Base-by-base conservation (phyloP, 2,888 invertebrate genomes). In the Pollenia labialis region DNA sequence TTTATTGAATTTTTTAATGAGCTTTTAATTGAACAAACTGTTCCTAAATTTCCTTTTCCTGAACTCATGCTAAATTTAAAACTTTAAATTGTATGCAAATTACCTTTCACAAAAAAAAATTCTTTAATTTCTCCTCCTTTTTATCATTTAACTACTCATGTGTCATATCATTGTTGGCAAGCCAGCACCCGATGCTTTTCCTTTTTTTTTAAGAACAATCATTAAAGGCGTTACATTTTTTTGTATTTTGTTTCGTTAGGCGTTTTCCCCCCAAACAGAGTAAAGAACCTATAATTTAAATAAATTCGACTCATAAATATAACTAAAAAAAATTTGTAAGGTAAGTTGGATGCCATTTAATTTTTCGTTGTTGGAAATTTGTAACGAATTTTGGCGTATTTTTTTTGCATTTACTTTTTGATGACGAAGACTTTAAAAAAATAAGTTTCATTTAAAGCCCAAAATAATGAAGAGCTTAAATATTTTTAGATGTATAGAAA, bases 201-300 rank as follows among this genome's bases (percentile, higher is more conserved):
- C 12, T 8, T 60, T 60, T 42, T 10, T 32, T 32, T 32, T 48
- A 66, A 76, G 62, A 52, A 69, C 76, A 56, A 69, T 48, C 69
- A 80, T 81, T 81, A 66, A 60, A 66, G 69, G 58, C 80, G 48
- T 82, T 83, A 52, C 66, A 18, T 44, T 42, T 75, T 23, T 7
- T 58, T 32, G 14, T 23, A 40, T 32, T 6, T 32, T 32, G n/a
- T 40, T 12, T 4, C 9, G 3, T 52, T 32, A 7, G 46, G 3
- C 16, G 32, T 56, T 32, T 32, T 72, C 14, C 9, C 9, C 14
- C 69, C 7, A 1, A 48, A 14, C 44, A 56, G n/a, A 82, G 85
- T 88, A 89, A 87, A 88, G 88, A 88, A 88, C 81, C 85, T 87
- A 85, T 88, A 89, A 89, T 89, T 89, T 89, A 88, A 89, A 89